Base-by-base conservation (phyloP, 2,888 invertebrate species). In the Patella caerulea region DNA sequence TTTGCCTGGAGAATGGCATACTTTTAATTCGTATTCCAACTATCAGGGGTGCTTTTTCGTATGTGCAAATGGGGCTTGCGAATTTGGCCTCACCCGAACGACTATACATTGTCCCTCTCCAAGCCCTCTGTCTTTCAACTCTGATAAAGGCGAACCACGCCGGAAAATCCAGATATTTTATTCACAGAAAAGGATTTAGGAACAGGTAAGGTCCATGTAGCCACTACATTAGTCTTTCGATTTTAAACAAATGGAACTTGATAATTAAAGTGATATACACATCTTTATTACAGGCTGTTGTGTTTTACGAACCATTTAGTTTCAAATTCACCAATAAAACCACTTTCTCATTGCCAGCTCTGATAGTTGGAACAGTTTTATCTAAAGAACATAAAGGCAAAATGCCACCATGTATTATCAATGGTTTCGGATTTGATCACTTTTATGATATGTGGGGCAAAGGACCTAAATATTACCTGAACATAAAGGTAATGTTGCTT, bases 281-380 rank as follows among this genome's bases (percentile, higher is more conserved):
- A 12, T 65, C 17, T 65, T 19, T 74, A 7, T 74, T 74, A 12
- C 69, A 74, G 74, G 69, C 52, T 24, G 52, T 74, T 7, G 74
- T 74, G 2, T 74, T 65, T 69, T 74, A 65, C 45, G 74, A 74
- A 52, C 74, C 74, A 19, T 69, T 74, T 19, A 74, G 74, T 19
- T 69, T 19, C 19, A 24, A 74, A 24, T 69, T 74, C 69, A 65
- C n/a, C 15, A 65, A 59, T 2, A 17, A 24, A 14, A 74, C 65
- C 4, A 74, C 59, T 69, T 74, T 65, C 56, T 65, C 74, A 9
- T 53, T 74, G 14, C 74, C 74, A 45, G 74, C 74, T 52, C 65
- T 74, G 15, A 69, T 74, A 59, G 24, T 65, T 15, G 74, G 74
- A 24, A 74, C 74, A 5, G 52, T 65, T 45, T 69, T 52, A 19